Evolutionary conservation across 1,140 invertebrate genomes (phyloP).

Genomic region (Sinella curviseta): DNA sequence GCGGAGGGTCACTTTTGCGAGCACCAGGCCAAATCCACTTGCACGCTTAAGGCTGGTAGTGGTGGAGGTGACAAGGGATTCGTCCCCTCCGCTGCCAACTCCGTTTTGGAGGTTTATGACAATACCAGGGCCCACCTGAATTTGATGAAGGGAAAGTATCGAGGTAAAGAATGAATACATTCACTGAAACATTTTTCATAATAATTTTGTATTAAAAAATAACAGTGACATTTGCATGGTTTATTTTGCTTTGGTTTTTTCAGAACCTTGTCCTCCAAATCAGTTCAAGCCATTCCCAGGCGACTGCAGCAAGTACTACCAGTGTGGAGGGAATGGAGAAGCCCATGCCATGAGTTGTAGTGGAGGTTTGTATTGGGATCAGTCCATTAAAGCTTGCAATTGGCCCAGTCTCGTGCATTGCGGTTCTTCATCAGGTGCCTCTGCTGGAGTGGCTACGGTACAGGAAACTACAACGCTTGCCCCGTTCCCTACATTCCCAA

Average conservation of each 20-base stretch:
- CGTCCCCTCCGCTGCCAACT: neutral
- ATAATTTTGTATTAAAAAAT: neutral
- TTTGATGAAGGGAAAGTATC: neutral
- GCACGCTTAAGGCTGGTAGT: neutral
- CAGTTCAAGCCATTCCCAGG: neutral
- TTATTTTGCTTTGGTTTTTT: neutral
- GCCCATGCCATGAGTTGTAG: neutral
- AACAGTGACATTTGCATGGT: neutral
- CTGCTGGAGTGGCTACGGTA: neutral
- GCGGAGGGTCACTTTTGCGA: constrained; percentile 17
- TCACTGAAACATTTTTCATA: neutral
- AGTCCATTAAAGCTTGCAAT: neutral
- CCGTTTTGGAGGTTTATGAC: neutral
- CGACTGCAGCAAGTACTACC: neutral
- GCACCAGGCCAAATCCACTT: neutral
- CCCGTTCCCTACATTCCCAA: neutral
- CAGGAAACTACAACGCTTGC: neutral
- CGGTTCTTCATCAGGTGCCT: too few relatives aligned
- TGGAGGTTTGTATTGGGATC: neutral
- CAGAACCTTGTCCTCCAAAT: neutral
- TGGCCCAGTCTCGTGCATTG: neutral
- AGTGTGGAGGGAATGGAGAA: neutral
- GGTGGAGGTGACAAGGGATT: neutral
- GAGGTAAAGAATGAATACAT: neutral
- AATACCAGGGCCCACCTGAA: neutral